Base-by-base conservation (phyloP, 2,888 invertebrate genomes). In the Pristionchus mayeri region DNA sequence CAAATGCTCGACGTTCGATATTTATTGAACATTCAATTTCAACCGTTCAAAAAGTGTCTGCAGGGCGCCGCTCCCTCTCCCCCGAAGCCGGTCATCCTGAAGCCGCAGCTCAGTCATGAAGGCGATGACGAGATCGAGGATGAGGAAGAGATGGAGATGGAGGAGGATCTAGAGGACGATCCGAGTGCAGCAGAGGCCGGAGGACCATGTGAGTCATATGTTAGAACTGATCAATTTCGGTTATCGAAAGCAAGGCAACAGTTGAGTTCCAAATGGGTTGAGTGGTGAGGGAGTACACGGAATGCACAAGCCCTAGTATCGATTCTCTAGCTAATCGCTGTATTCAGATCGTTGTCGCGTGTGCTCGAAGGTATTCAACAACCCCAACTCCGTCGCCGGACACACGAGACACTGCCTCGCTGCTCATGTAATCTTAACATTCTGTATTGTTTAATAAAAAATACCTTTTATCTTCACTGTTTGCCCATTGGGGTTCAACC, bases 351-450 rank as follows among this genome's bases (percentile, higher is more conserved):
- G 27, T 18, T 82, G 81, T 34, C 81, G 81, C 30, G 30, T 50
- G 3, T 82, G 81, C 81, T n/a, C 16, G 48, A 40, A 44, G 30
- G 11, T 16, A 27, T 82, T 82, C 81, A 50, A 60, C 34, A 60
- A 82, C 27, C 52, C 60, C 2, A 50, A 50, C 44, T 60, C 52
- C 4, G 52, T 82, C 44, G 81, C 81, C 18, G 81, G 81, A 1
- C 81, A 82, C 81, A 82, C 81, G 30, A n/a, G 81, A 63, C 81
- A 82, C 63, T 82, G 81, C n/a, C 27, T 40, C 9, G 27, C 30
- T 4, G 18, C 24, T 13, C n/a, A 80, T 7, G 80, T 80, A 6
- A 54, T n/a, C n/a, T n/a, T n/a, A n/a, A n/a, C n/a, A n/a, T n/a
- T n/a, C n/a, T n/a, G n/a, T n/a, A n/a, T n/a, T n/a, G n/a, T n/a